A percentile compares a stretch with the other conserved stretches of the same genome.
These are phyloP conservation scores for Anoplophora glabripennis DNA, from an alignment of 1,140 invertebrate species.

Conservation along the genomic window DNA sequence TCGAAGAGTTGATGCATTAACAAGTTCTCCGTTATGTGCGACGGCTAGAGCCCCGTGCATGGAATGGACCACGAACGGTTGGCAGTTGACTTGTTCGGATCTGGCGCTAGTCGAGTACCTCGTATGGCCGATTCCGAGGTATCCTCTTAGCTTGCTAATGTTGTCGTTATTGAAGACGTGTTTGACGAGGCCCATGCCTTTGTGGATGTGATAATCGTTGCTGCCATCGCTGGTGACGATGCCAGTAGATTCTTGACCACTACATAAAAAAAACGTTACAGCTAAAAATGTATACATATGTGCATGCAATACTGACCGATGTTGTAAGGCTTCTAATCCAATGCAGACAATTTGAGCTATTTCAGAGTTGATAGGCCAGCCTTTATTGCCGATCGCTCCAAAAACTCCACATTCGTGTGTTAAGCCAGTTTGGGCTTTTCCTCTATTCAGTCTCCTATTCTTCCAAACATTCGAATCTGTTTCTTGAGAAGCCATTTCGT, in stretches of 20 bases:
- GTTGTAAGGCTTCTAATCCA: conserved; percentile 92
- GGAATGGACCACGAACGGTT: conserved; percentile 96
- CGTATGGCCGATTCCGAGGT: conserved; percentile 74
- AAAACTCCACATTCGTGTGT: conserved; percentile 91
- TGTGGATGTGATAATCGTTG: conserved; percentile 79
- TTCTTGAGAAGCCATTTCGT: not conserved
- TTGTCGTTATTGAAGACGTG: conserved; percentile 89
- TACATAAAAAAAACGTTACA: conserved; percentile 44
- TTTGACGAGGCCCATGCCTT: conserved; percentile 94
- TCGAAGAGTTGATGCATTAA: conserved; percentile 83
- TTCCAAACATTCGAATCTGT: not conserved
- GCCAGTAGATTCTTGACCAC: conserved; percentile 94
- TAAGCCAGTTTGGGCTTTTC: conserved; percentile 26
- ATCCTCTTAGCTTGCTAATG: conserved; percentile 82
- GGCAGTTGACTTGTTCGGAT: conserved; percentile 88
- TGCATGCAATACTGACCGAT: conserved; percentile 61
- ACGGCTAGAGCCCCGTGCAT: conserved; percentile 90
- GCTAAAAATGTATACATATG: not conserved
- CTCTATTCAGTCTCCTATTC: conserved; percentile 17
- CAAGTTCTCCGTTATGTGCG: conserved; percentile 95
- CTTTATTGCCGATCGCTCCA: conserved; percentile 81
- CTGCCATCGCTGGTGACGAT: conserved; percentile 88
- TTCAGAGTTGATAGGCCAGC: conserved; percentile 69
- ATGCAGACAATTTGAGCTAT: conserved; percentile 78
- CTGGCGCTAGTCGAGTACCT: conserved; percentile 90